Conservation (phyloP, 2,888 invertebrate genomes). For the Criorhina ranunculi region DNA sequence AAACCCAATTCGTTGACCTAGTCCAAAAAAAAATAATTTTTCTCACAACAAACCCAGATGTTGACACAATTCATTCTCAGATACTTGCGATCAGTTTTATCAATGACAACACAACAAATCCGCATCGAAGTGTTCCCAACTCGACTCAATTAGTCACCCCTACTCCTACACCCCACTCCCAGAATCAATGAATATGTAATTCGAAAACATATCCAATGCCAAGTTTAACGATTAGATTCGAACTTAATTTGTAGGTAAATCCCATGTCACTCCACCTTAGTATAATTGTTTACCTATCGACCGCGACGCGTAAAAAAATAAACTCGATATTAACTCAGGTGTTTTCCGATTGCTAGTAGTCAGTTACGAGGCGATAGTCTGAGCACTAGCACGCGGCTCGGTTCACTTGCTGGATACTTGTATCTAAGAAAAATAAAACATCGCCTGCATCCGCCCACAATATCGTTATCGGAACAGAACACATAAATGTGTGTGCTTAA, state of each 20-base stretch:
- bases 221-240: slow-evolving; percentile 11
- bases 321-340: slow-evolving; percentile 34
- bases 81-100: slow-evolving; percentile 17
- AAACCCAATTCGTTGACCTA: slow-evolving; percentile 19
- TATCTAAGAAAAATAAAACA: slow-evolving; percentile 19
- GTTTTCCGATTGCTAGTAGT: not conserved
- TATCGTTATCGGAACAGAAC: slow-evolving; percentile 38
- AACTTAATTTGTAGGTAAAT: not conserved
- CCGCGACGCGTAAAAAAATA: slow-evolving; percentile 17
- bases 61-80: slow-evolving; percentile 40
- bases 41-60: slow-evolving; percentile 18
- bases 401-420: not conserved
- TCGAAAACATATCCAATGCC: not conserved
- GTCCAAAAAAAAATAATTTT: slow-evolving; percentile 11
- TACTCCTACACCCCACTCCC: slow-evolving; percentile 7
- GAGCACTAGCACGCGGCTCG: not conserved
- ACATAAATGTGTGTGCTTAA: slow-evolving; percentile 11
- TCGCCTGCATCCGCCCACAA: slow-evolving; percentile 48
- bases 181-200: slow-evolving; percentile 28
- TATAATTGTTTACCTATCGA: slow-evolving; percentile 12
- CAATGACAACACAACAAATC: slow-evolving; percentile 24
- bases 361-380: slow-evolving; percentile 21
- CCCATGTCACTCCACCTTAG: not conserved
- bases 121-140: not conserved
- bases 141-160: not conserved